These are phyloP conservation scores for Neelides folsomi DNA, from an alignment of 2,888 invertebrate genomes.

Conservation along the genomic window DNA sequence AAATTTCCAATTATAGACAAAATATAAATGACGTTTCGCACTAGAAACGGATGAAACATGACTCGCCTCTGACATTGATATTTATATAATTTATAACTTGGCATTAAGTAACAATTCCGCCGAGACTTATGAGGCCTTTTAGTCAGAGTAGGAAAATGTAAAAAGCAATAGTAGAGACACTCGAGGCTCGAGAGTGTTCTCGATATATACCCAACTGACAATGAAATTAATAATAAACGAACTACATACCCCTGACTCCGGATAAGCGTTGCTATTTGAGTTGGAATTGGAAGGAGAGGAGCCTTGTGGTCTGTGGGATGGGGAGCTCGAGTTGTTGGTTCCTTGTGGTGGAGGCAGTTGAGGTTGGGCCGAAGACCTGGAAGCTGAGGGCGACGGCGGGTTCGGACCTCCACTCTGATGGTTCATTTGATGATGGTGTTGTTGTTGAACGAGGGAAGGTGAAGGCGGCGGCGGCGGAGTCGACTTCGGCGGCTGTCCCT, in stretches of 20 bases:
- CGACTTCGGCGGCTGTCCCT: constrained; percentile 28
- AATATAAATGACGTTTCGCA: no score
- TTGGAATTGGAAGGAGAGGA: constrained; percentile 28
- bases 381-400: constrained; percentile 29
- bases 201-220: background rate
- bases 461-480: constrained; percentile 31
- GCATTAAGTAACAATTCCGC: no score
- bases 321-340: constrained; percentile 17
- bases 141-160: no score
- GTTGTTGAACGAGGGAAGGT: constrained; percentile 27
- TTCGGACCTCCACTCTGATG: constrained; percentile 5
- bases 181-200: background rate
- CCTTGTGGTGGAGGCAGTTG: constrained; percentile 14
- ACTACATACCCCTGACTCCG: constrained; percentile 27
- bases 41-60: no score
- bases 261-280: constrained; percentile 18
- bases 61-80: no score
- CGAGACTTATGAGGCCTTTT: no score
- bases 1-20: no score
- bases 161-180: no score
- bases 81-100: no score
- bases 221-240: background rate
- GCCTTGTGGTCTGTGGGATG: constrained; percentile 29
- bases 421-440: constrained; percentile 4
- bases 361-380: constrained; percentile 23